Conservation (phyloP, 2,888 invertebrate species). For the Drosophila pseudotalamancana region DNA sequence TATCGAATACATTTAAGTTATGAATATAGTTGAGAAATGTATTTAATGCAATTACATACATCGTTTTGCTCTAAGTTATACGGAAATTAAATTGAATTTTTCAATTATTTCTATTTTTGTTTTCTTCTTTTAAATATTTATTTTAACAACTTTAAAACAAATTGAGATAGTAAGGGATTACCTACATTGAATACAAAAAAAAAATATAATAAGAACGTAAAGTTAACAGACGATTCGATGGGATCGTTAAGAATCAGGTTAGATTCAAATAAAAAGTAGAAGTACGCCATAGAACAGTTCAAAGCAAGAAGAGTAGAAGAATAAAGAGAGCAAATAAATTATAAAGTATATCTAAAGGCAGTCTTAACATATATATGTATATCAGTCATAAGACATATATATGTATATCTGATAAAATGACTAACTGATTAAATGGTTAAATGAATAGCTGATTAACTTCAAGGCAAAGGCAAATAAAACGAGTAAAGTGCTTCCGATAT, state of each 20-base stretch:
- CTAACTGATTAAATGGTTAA: slow-evolving; percentile 43
- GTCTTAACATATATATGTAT: background rate
- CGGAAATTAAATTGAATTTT: slow-evolving; percentile 69
- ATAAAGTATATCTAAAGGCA: background rate
- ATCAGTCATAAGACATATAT: slow-evolving; percentile 15
- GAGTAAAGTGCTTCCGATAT: slow-evolving; percentile 76
- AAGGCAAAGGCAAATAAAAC: slow-evolving; percentile 72
- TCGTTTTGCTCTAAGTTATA: slow-evolving; percentile 54
- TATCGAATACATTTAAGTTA: slow-evolving; percentile 36
- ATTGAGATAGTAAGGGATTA: background rate
- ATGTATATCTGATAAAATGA: slow-evolving; percentile 37
- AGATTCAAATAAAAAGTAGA: slow-evolving; percentile 32
- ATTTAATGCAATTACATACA: slow-evolving; percentile 48
- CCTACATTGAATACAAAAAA: background rate
- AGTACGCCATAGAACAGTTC: slow-evolving; percentile 24
- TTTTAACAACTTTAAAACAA: background rate
- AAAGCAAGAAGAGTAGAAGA: background rate
- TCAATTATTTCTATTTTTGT: slow-evolving; percentile 53
- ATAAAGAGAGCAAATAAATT: slow-evolving; percentile 11
- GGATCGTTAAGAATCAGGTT: slow-evolving; percentile 60
- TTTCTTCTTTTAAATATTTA: slow-evolving; percentile 12
- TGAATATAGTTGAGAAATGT: slow-evolving; percentile 48
- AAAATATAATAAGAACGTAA: slow-evolving; percentile 15
- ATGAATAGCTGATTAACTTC: slow-evolving; percentile 35
- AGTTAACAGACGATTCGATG: slow-evolving; percentile 60